A percentile compares a stretch with the other conserved stretches of the same genome.
Evolutionary conservation across 1,140 invertebrate species (phyloP).

Genomic region (Mizuhopecten yessoensis): DNA sequence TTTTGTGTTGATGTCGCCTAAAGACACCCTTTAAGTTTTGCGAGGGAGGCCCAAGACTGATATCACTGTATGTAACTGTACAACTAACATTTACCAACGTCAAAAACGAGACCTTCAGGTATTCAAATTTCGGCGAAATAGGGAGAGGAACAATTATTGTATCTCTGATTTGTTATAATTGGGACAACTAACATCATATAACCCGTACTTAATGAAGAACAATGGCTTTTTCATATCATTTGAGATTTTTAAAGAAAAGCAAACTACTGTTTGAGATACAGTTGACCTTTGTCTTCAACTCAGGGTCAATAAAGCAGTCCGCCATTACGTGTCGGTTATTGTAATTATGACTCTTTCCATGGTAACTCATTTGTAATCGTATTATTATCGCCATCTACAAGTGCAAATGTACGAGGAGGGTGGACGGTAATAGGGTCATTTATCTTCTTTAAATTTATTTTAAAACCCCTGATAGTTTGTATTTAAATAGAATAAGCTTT

Average conservation of each 20-base stretch:
- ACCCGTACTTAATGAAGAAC: not conserved
- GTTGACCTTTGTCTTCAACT: not conserved
- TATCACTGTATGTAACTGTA: too few relatives aligned
- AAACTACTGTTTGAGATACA: not conserved
- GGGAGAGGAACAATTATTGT: not conserved
- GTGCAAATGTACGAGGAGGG: too few relatives aligned
- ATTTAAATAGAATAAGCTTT: not conserved
- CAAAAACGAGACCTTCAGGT: not conserved
- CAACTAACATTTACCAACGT: not conserved
- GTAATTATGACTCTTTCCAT: not conserved
- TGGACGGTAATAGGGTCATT: too few relatives aligned
- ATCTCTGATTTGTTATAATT: not conserved
- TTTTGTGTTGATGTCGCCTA: too few relatives aligned
- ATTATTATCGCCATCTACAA: not conserved
- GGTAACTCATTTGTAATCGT: not conserved
- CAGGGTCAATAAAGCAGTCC: not conserved
- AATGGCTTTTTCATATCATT: not conserved
- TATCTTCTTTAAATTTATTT: too few relatives aligned
- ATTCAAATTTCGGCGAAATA: not conserved
- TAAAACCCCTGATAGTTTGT: too few relatives aligned
- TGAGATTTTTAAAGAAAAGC: not conserved
- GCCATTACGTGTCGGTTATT: not conserved
- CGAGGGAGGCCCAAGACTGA: too few relatives aligned
- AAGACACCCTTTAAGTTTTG: too few relatives aligned
- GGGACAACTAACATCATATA: not conserved